Evolutionary conservation across 2,113 vertebrate genomes (phyloP), one percentile per base, ranked within the genome.

Genomic region (Chitala chitala): DNA sequence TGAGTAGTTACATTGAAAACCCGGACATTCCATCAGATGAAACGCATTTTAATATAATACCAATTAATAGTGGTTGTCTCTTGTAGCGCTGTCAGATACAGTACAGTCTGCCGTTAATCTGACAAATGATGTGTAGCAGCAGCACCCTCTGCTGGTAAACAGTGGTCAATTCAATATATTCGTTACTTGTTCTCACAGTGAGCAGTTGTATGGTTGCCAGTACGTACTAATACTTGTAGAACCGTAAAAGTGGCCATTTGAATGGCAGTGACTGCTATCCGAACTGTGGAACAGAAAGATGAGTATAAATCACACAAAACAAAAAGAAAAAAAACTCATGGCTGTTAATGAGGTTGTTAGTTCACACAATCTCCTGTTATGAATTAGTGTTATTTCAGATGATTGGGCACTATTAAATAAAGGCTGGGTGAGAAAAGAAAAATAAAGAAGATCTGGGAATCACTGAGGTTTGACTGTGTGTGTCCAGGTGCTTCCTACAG

Each of bases 121-220:
- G 55, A 55, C 71, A 46, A 42, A 40, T 17, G 40, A 40, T 31
- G 24, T 72, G 55, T 59, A 58, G 36, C 5, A 29, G 36, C 53
- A 61, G 71, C 31, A 55, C 71, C 71, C 71, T 72, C 71, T 72
- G 42, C 55, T 29, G 71, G 29, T 59, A 4, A 15, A 46, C 44
- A 26, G n/a, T n/a, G n/a, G n/a, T n/a, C n/a, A n/a, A n/a, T n/a
- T n/a, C n/a, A n/a, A n/a, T n/a, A n/a, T n/a, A n/a, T n/a, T n/a
- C n/a, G n/a, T n/a, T n/a, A n/a, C n/a, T n/a, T n/a, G n/a, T n/a
- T n/a, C n/a, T n/a, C n/a, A n/a, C n/a, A n/a, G n/a, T n/a, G n/a
- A n/a, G n/a, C n/a, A n/a, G n/a, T n/a, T n/a, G n/a, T n/a, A n/a
- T n/a, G n/a, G n/a, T n/a, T n/a, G n/a, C 3, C 40, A 22, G 59